Conservation (phyloP, 2,888 invertebrate species). For the Plagiodera versicolora region DNA sequence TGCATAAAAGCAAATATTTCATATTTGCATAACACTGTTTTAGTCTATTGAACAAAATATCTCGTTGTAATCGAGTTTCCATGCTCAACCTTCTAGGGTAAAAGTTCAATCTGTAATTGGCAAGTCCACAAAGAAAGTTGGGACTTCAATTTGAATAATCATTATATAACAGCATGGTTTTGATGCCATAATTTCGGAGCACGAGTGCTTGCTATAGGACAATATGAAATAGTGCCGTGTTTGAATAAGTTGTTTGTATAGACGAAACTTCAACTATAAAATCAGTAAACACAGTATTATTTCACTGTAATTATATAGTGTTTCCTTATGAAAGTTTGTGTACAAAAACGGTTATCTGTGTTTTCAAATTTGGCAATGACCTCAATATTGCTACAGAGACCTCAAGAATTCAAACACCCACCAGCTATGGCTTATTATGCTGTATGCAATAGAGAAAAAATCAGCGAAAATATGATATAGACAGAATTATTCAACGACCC, state of each 20-base stretch:
- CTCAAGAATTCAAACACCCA: constrained; percentile 30
- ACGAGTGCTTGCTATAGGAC: neutral
- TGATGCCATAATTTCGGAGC: neutral
- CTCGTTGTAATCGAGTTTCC: constrained; percentile 8
- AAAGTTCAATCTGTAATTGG: constrained; percentile 15
- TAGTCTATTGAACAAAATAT: constrained; percentile 13
- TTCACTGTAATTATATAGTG: constrained; percentile 28
- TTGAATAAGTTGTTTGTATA: constrained; percentile 17
- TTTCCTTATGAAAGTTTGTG: constrained; percentile 30
- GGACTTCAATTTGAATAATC: constrained; percentile 11
- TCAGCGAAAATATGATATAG: too few relatives aligned
- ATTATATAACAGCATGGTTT: constrained; percentile 2
- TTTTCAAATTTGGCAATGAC: constrained; percentile 39
- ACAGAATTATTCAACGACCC: too few relatives aligned
- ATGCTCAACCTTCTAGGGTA: constrained; percentile 14
- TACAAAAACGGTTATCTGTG: constrained; percentile 39
- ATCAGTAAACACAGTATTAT: constrained; percentile 24
- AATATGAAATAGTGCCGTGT: neutral
- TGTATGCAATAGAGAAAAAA: neutral
- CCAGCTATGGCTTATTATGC: neutral
- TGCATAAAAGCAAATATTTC: too few relatives aligned
- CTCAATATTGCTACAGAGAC: constrained; percentile 30
- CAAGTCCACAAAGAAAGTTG: constrained; percentile 17
- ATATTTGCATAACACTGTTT: constrained; percentile 7
- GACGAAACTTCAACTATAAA: constrained; percentile 18